Conservation (phyloP, 2,113 vertebrate species). For the Bombycilla garrulus region DNA sequence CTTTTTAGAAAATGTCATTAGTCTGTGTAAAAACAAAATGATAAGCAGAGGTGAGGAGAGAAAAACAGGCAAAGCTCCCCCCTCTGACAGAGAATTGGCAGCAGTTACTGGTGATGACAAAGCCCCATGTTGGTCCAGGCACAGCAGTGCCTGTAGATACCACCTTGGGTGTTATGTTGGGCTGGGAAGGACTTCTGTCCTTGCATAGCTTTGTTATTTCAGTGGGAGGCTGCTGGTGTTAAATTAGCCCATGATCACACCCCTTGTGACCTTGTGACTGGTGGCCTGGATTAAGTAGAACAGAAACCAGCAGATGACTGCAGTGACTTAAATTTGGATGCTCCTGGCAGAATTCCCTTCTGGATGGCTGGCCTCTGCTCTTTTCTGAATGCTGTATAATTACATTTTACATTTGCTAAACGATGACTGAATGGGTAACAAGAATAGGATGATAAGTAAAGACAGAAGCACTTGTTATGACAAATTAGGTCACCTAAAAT, state of each 20-base stretch:
- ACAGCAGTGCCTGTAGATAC: background rate
- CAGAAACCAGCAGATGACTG: conserved; percentile 17
- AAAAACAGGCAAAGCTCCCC: background rate
- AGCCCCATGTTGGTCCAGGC: background rate
- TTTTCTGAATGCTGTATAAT: background rate
- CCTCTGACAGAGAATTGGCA: background rate
- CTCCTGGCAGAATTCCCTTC: conserved; percentile 12
- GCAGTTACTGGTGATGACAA: background rate
- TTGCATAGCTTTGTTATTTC: background rate
- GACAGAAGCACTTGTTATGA: background rate
- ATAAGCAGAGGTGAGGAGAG: background rate
- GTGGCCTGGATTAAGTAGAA: conserved; percentile 42
- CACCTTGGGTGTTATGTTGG: background rate
- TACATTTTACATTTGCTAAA: background rate
- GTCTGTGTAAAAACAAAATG: background rate
- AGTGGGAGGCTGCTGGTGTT: background rate
- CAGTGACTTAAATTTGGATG: background rate
- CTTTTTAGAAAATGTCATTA: background rate
- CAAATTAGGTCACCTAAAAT: background rate
- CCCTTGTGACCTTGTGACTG: conserved; percentile 16
- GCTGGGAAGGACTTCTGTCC: background rate
- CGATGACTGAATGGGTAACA: background rate
- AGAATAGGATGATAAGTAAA: background rate
- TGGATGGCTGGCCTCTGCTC: background rate
- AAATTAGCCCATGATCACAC: background rate